phyloP scores from a whole-genome alignment of 2,888 invertebrate genomes.

The Sinhomidia bicolor region DNA sequence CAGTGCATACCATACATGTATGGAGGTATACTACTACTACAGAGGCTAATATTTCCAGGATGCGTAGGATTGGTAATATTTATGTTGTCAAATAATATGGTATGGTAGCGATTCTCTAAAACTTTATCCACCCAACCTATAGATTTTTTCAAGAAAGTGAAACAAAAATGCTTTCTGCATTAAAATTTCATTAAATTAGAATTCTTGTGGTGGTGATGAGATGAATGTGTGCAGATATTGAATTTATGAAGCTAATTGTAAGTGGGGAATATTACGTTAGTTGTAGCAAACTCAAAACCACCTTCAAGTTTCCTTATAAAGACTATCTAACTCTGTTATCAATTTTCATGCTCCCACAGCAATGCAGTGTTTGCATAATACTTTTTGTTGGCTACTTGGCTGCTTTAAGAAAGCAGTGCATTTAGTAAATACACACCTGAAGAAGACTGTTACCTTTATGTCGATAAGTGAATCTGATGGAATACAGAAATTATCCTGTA shows the following conservation, averaged over 20 bases:
- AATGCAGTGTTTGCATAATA: no score
- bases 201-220: not conserved
- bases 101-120: no score
- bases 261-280: not conserved
- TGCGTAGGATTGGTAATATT: no score
- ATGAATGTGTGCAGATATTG: not conserved
- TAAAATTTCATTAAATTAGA: no score
- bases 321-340: not conserved
- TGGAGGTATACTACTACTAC: no score
- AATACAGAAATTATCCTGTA: no score
- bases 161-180: not conserved
- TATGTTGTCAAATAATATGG: no score
- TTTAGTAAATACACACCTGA: no score
- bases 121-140: no score
- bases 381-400: no score
- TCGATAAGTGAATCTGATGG: constrained; percentile 42
- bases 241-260: not conserved
- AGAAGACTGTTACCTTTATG: constrained; percentile 39
- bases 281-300: constrained; percentile 13
- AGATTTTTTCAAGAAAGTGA: constrained; percentile 6
- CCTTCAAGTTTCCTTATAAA: constrained; percentile 60
- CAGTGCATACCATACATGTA: no score
- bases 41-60: no score
- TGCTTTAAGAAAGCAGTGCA: not conserved
- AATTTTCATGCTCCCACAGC: not conserved